Conservation (phyloP, 92 coral and sea anemone species). For the Paragorgia papillata region DNA sequence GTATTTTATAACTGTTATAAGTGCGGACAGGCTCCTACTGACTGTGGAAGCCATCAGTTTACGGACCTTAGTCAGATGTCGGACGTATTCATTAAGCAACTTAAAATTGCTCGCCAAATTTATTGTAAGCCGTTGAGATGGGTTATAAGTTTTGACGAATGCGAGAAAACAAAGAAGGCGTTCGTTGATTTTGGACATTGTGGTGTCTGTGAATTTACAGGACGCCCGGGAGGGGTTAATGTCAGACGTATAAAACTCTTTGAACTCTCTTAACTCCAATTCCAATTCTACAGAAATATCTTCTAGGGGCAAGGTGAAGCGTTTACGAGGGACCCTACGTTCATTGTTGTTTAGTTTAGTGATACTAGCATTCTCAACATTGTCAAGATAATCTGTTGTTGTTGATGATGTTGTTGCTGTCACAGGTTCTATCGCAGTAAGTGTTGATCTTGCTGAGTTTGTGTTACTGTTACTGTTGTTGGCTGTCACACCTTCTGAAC, state of each 20-base stretch:
- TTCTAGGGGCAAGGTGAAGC: background rate
- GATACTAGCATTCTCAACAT: background rate
- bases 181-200: conserved; percentile 19
- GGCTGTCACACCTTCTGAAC: too few species aligned
- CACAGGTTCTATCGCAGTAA: too few species aligned
- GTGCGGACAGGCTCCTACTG: conserved; percentile 31
- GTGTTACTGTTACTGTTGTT: too few species aligned
- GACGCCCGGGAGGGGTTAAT: conserved; percentile 23
- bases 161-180: conserved; percentile 27
- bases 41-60: conserved; percentile 36
- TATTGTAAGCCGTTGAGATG: conserved; percentile 11
- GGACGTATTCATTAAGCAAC: conserved; percentile 13
- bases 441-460: too few species aligned
- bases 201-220: conserved; percentile 5
- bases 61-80: conserved; percentile 13
- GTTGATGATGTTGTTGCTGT: too few species aligned
- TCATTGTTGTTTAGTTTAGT: background rate
- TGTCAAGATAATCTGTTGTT: too few species aligned
- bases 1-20: conserved; percentile 15
- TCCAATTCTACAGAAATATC: conserved; percentile 1
- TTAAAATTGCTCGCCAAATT: conserved; percentile 26
- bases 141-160: background rate
- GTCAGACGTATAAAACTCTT: conserved; percentile 18
- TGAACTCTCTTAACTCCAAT: conserved; percentile 6
- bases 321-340: background rate